Evolutionary conservation across 92 coral and sea anemone genomes (phyloP).

Genomic region (Nematostella vectensis): DNA sequence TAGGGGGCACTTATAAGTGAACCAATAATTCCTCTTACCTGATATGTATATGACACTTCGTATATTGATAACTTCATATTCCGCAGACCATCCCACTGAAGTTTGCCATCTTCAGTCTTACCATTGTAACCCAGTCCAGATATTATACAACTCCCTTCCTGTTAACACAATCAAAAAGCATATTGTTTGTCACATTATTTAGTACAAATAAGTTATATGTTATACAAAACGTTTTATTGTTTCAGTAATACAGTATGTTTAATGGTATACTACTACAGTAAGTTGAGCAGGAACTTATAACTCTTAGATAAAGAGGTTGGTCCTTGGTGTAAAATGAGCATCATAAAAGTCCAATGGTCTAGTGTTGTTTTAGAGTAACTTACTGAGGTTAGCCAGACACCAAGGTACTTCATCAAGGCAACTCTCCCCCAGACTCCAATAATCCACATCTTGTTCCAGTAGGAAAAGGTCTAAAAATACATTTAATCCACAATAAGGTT

Average conservation of each 20-base stretch:
- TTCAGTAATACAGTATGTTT: too few relatives aligned
- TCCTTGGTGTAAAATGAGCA: too few relatives aligned
- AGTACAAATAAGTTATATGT: too few relatives aligned
- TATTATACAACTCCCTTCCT: conserved; percentile 96
- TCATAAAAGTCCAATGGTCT: too few relatives aligned
- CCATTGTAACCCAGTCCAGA: conserved; percentile 88
- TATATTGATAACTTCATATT: conserved; percentile 70
- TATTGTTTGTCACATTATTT: too few relatives aligned
- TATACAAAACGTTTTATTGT: too few relatives aligned
- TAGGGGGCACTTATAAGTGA: background rate
- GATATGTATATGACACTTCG: conserved; percentile 71
- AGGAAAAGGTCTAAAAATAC: conserved; percentile 46
- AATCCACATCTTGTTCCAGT: conserved; percentile 42
- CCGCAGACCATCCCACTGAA: conserved; percentile 86
- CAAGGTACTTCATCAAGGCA: conserved; percentile 74
- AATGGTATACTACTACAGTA: too few relatives aligned
- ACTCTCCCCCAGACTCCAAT: conserved; percentile 66
- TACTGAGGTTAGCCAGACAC: conserved; percentile 88
- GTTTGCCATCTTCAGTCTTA: conserved; percentile 58
- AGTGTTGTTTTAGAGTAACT: conserved; percentile 15
- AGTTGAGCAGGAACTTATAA: too few relatives aligned
- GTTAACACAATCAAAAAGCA: background rate
- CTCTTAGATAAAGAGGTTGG: too few relatives aligned
- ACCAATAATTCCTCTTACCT: conserved; percentile 35
- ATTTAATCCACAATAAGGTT: background rate